Conservation (phyloP, 2,113 vertebrate genomes). For the Coryphaenoides rupestris region DNA sequence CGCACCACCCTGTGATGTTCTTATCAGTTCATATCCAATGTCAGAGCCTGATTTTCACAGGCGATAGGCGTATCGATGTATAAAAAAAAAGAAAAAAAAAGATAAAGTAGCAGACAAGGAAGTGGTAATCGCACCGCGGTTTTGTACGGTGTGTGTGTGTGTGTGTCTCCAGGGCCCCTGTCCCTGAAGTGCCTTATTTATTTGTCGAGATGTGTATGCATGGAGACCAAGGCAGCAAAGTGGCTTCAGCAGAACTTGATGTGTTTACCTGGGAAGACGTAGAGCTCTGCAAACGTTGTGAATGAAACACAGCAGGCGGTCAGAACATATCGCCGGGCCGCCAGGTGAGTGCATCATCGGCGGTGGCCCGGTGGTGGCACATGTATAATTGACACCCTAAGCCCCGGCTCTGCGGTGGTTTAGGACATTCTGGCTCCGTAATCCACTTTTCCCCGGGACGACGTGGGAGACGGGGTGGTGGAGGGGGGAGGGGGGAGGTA, state of each 20-base stretch:
- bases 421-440: constrained; percentile 57
- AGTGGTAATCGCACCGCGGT: too few species aligned
- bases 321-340: neutral
- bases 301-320: constrained; percentile 7
- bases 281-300: constrained; percentile 28
- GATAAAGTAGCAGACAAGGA: too few species aligned
- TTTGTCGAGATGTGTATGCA: constrained; percentile 52
- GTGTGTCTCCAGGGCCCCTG: constrained; percentile 19
- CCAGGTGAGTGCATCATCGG: neutral
- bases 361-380: constrained; percentile 43
- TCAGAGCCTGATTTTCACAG: too few species aligned
- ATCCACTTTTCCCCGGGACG: constrained; percentile 50
- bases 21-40: too few species aligned
- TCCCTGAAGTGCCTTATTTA: constrained; percentile 49
- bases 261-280: constrained; percentile 45
- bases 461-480: constrained; percentile 30
- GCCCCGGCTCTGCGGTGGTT: constrained; percentile 52
- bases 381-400: constrained; percentile 66
- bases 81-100: too few species aligned
- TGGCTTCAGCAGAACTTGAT: constrained; percentile 7
- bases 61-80: too few species aligned
- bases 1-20: too few species aligned
- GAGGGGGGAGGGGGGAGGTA: constrained; percentile 26
- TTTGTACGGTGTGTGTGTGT: constrained; percentile 12
- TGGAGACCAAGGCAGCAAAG: constrained; percentile 25